Percentiles rank a stretch among this genome's conserved stretches.
Evolutionary conservation across 2,888 invertebrate species (phyloP).

Genomic region (Oegoconia quadripuncta): DNA sequence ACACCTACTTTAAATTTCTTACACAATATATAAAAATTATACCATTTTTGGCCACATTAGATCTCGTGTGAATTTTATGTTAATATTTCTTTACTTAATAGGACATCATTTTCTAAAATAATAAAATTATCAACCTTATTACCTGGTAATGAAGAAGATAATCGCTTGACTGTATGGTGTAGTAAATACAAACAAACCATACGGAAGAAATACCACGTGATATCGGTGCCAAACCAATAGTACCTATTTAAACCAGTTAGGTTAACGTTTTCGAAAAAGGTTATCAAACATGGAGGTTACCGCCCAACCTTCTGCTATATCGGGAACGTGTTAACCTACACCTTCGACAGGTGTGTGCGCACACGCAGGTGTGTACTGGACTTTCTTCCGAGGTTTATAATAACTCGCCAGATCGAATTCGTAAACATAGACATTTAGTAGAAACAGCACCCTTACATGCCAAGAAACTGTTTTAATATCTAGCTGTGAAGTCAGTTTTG

Average conservation of each 20-base stretch:
- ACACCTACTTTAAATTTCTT: too few species aligned
- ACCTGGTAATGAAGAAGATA: not conserved
- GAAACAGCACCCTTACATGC: conserved; percentile 45
- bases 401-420: conserved; percentile 32
- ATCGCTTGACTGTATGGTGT: not conserved
- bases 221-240: not conserved
- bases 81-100: too few species aligned
- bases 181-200: not conserved
- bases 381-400: conserved; percentile 50
- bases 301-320: conserved; percentile 55
- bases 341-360: conserved; percentile 29
- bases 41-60: too few species aligned
- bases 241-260: conserved; percentile 16
- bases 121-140: not conserved
- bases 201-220: not conserved
- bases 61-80: too few species aligned
- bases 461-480: conserved; percentile 13
- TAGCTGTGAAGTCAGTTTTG: not conserved
- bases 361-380: conserved; percentile 28
- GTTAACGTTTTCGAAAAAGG: conserved; percentile 21
- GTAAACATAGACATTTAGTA: conserved; percentile 38
- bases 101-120: too few species aligned
- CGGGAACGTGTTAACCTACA: conserved; percentile 52
- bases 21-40: too few species aligned
- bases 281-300: conserved; percentile 34